These are phyloP conservation scores for Cisticola juncidis DNA, from an alignment of 2,113 vertebrate species.

Conservation along the genomic window DNA sequence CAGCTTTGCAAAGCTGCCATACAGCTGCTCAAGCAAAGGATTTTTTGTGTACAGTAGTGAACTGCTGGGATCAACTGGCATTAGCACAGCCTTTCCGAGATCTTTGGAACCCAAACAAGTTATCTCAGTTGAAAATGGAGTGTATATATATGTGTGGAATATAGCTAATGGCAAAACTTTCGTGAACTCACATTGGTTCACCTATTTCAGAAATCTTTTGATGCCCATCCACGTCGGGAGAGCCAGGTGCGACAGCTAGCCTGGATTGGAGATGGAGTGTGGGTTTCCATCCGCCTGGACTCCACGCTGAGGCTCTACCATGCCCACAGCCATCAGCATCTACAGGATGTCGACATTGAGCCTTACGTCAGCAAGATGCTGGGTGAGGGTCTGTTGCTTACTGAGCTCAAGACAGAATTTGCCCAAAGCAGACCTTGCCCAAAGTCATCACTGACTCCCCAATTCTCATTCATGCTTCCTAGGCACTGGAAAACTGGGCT, in stretches of 20 bases:
- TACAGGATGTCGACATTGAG: constrained; percentile 97
- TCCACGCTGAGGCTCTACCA: constrained; percentile 95
- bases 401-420: neutral
- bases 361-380: constrained; percentile 99
- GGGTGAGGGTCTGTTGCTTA: constrained; percentile 74
- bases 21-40: neutral
- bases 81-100: neutral
- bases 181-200: neutral
- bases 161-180: neutral
- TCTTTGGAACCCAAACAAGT: neutral
- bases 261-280: constrained; percentile 95
- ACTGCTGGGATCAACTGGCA: neutral
- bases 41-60: neutral
- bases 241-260: constrained; percentile 97
- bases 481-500: constrained; percentile 97
- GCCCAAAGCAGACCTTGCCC: neutral
- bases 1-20: neutral
- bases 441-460: neutral
- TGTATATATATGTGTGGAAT: neutral
- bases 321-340: constrained; percentile 94
- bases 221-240: constrained; percentile 94
- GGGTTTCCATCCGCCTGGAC: constrained; percentile 96
- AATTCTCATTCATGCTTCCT: neutral
- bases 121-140: neutral
- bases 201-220: constrained; percentile 87